A percentile compares a stretch with the other conserved stretches of the same genome.
phyloP scores from a whole-genome alignment of 2,113 vertebrate species.

The Pseudorasbora parva region DNA sequence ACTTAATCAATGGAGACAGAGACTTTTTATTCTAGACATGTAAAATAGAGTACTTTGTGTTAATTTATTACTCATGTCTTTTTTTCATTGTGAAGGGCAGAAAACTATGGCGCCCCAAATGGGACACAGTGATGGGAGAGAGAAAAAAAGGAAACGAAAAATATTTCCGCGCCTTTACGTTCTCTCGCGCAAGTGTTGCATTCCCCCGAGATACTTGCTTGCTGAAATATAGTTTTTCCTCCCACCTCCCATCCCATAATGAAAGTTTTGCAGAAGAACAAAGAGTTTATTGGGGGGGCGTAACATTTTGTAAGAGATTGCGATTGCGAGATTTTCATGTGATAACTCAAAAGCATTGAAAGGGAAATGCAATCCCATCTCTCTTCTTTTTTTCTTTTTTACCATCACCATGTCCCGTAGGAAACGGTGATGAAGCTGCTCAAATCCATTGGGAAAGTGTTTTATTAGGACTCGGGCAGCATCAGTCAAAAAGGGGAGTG shows the following conservation, averaged over 20 bases:
- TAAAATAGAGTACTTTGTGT: constrained; percentile 47
- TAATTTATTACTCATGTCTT: constrained; percentile 53
- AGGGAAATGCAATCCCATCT: too few relatives aligned
- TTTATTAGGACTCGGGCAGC: neutral
- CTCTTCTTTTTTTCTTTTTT: neutral
- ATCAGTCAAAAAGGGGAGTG: constrained; percentile 34
- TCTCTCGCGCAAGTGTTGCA: neutral
- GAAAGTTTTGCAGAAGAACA: neutral
- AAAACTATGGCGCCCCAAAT: neutral
- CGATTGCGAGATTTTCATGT: too few relatives aligned
- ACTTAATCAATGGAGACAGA: constrained; percentile 15
- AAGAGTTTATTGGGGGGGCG: neutral
- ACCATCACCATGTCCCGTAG: constrained; percentile 35
- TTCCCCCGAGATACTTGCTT: neutral
- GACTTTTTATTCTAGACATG: constrained; percentile 17
- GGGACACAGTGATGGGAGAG: neutral
- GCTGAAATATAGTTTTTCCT: neutral
- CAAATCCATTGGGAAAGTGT: neutral
- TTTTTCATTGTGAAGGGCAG: constrained; percentile 5
- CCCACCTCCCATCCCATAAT: neutral
- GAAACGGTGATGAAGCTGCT: constrained; percentile 40
- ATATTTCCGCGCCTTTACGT: neutral
- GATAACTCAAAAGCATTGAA: neutral
- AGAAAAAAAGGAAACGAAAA: neutral
- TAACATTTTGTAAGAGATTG: neutral